A percentile compares a stretch with the other conserved stretches of the same genome.
Conservation (phyloP, 2,888 invertebrate species). For the Megalurothrips usitatus region DNA sequence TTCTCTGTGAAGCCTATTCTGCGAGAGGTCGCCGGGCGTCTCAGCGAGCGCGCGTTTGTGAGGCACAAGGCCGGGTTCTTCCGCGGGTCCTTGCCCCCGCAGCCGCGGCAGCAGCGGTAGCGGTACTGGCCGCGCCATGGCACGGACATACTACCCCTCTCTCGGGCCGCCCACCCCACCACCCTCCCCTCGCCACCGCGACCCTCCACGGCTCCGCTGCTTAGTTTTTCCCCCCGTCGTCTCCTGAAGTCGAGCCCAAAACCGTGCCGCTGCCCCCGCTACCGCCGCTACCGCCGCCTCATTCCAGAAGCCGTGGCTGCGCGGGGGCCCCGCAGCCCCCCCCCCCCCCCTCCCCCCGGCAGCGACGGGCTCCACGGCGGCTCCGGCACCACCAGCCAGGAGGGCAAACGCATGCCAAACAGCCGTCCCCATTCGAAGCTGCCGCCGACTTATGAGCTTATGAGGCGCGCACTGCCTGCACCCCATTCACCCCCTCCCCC, state of each 20-base stretch:
- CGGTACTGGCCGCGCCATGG: too few relatives aligned
- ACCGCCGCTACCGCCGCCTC: not conserved
- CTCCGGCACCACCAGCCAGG: conserved; percentile 1
- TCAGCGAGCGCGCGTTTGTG: too few relatives aligned
- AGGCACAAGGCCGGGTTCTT: too few relatives aligned
- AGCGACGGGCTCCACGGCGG: not conserved
- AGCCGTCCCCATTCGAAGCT: conserved; percentile 12
- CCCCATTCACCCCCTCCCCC: not conserved
- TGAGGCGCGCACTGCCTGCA: not conserved
- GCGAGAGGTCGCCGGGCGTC: too few relatives aligned
- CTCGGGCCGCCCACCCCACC: not conserved
- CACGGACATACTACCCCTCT: not conserved
- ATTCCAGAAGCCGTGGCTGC: not conserved
- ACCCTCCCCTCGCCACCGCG: too few relatives aligned
- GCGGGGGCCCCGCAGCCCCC: too few relatives aligned
- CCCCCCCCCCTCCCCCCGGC: not conserved
- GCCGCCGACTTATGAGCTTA: conserved; percentile 18
- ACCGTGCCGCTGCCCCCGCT: not conserved
- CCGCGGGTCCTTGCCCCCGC: too few relatives aligned
- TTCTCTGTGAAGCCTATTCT: too few relatives aligned
- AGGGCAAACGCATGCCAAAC: conserved; percentile 18
- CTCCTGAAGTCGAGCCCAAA: not conserved
- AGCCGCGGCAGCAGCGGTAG: too few relatives aligned
- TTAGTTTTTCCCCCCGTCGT: not conserved
- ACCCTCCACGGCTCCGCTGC: too few relatives aligned